phyloP scores from a whole-genome alignment of 2,797 vertebrate species.

The Rhinichthys osculus region DNA sequence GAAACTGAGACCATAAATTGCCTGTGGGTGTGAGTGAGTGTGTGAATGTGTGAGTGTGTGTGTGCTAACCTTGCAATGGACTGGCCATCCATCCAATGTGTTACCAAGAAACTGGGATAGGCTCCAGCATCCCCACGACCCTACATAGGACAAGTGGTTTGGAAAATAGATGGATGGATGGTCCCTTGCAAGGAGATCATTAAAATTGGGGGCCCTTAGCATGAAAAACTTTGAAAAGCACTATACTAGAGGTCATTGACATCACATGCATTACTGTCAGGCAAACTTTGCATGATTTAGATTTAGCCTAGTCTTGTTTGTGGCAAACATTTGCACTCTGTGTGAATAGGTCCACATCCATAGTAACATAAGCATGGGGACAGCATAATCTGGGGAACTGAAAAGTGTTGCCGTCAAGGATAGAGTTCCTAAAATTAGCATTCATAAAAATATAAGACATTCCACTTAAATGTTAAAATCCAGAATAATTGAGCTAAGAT shows the following conservation, averaged over 20 bases:
- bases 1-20: conserved; percentile 40
- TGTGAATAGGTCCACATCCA: neutral
- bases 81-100: conserved; percentile 38
- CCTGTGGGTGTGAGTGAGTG: conserved; percentile 23
- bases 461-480: neutral
- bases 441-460: conserved; percentile 6
- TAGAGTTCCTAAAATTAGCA: conserved; percentile 6
- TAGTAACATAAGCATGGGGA: neutral
- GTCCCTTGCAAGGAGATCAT: conserved; percentile 34
- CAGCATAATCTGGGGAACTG: neutral
- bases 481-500: conserved; percentile 18
- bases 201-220: conserved; percentile 34
- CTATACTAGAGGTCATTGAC: conserved; percentile 16
- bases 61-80: conserved; percentile 37
- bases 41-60: conserved; percentile 34
- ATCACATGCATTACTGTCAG: conserved; percentile 15
- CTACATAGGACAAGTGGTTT: conserved; percentile 38
- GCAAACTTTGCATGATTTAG: neutral
- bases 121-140: conserved; percentile 43
- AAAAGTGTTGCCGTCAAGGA: neutral
- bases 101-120: conserved; percentile 41
- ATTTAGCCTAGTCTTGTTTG: neutral
- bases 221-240: conserved; percentile 33
- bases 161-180: conserved; percentile 43
- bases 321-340: neutral